These are phyloP conservation scores for Scaptomyza reducta DNA, from an alignment of 2,888 invertebrate genomes.

Conservation along the genomic window DNA sequence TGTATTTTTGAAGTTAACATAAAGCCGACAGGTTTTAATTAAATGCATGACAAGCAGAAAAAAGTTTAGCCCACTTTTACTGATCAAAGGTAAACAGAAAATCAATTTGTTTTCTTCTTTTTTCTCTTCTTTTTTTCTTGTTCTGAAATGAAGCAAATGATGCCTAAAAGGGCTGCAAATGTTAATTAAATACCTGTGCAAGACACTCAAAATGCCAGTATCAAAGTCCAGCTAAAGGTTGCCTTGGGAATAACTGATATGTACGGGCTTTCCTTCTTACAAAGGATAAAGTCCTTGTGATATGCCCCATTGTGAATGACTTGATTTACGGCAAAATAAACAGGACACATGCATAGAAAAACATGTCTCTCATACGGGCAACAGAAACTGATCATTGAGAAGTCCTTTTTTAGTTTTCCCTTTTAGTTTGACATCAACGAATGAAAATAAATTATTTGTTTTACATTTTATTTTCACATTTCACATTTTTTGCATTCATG, in stretches of 20 bases:
- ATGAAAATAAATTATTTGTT: conserved; percentile 55
- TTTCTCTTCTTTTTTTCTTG: not conserved
- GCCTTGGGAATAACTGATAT: conserved; percentile 25
- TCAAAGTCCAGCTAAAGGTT: conserved; percentile 1
- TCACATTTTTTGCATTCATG: conserved; percentile 13
- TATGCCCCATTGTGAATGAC: conserved; percentile 42
- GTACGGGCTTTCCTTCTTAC: not conserved
- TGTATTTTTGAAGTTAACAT: conserved; percentile 28
- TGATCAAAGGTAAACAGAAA: conserved; percentile 64
- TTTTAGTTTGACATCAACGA: conserved; percentile 65
- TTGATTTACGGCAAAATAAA: conserved; percentile 70
- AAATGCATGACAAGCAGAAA: conserved; percentile 35
- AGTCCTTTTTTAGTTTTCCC: conserved; percentile 10
- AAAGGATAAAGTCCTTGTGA: conserved; percentile 1
- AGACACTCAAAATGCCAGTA: conserved; percentile 24
- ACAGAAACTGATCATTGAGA: conserved; percentile 10
- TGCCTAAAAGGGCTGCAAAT: conserved; percentile 34
- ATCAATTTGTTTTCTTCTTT: conserved; percentile 55
- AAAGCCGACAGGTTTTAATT: conserved; percentile 37
- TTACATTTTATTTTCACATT: conserved; percentile 24
- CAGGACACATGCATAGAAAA: conserved; percentile 34
- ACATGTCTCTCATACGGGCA: conserved; percentile 17
- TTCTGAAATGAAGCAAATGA: conserved; percentile 22
- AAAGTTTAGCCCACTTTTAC: conserved; percentile 26
- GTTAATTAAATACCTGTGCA: conserved; percentile 63